Conservation (phyloP, 2,797 vertebrate genomes). For the Paguma larvata region DNA sequence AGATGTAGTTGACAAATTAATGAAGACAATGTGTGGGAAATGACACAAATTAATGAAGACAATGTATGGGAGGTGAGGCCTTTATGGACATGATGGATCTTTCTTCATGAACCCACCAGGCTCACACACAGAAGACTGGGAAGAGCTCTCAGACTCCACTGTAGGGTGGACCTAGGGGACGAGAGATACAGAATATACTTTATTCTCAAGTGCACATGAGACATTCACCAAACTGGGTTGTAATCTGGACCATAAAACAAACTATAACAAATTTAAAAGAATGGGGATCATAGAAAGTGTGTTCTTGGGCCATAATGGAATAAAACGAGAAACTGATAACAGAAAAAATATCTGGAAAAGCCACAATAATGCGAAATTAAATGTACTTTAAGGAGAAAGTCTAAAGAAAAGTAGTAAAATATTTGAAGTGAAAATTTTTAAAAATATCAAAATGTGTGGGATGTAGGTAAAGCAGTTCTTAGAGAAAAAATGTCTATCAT, state of each 20-base stretch:
- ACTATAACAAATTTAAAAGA: neutral
- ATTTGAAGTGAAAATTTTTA: neutral
- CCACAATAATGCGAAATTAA: neutral
- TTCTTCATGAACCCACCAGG: neutral
- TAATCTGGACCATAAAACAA: neutral
- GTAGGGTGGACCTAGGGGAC: neutral
- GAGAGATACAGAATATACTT: neutral
- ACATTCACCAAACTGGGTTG: neutral
- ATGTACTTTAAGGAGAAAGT: neutral
- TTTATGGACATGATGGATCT: neutral
- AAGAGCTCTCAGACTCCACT: neutral
- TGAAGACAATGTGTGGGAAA: neutral
- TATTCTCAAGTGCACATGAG: neutral
- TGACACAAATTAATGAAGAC: neutral
- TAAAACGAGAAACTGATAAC: neutral
- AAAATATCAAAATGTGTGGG: neutral
- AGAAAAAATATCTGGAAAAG: neutral
- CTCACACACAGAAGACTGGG: neutral
- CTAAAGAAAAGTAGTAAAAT: neutral
- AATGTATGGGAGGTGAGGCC: neutral
- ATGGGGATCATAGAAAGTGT: neutral
- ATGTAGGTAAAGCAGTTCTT: neutral
- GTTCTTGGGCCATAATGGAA: neutral
- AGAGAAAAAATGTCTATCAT: neutral
- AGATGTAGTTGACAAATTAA: neutral